Evolutionary conservation across 92 coral and sea anemone genomes (phyloP), one percentile per base, ranked within the genome.

Genomic region (Porites lobata): DNA sequence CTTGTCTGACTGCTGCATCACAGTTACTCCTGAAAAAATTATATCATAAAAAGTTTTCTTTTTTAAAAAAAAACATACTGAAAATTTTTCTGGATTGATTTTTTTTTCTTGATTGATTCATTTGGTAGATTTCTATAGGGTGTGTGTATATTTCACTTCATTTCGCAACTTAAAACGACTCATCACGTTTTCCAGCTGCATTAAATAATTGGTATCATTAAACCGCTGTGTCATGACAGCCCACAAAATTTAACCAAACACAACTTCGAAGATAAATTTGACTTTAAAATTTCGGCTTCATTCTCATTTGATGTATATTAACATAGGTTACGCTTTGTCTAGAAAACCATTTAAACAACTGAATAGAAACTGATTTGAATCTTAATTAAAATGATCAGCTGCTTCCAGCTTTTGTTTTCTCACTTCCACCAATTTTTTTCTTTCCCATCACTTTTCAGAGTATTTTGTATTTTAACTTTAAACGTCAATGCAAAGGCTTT

Each of bases 1-100:
- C 93, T 59, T 88, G 91, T 76, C 99, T 88, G 8, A 97, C 94
- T 7, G 67, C 81, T 43, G 95, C 94, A 65, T 97, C 99, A 89
- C 99, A 97, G 64, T 97, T 97, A 76, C 99, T 97, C 99, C 99
- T 97, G 63, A 61, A 87, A 83, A 43, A 56, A 59, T 24, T 51
- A 76, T 32, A 18, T 38, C 38, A 58, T 20, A 64, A 59, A 22
- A 76, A 12, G 47, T 38, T 38, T 38, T 38, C 47, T 38, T 38
- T 38, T 2, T 2, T 2, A 56, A 56, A 38, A 47, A 14, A 70
- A 38, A 29, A 22, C 20, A 17, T 14, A 22, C 9, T 4, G 6
- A 70, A 18, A 0, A 14, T 32, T 9, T 18, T 14, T 2, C 10
- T 0, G 8, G 6, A 70, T 13, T 19, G n/a, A 70, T 38, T 32